phyloP scores from a whole-genome alignment of 2,888 invertebrate genomes.

The Amphiduros pacificus region DNA sequence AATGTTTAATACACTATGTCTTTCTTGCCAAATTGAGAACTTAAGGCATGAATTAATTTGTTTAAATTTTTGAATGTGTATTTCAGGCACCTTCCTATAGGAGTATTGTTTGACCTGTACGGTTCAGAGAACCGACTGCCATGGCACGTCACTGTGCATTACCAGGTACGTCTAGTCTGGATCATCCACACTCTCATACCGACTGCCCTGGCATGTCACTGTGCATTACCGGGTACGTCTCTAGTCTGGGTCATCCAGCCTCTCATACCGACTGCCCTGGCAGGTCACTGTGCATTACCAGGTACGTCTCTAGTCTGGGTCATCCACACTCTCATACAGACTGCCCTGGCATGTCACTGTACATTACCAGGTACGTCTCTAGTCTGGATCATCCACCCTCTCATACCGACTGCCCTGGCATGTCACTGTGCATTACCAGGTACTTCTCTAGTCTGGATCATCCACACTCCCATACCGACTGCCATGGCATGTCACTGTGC shows the following conservation, averaged over 20 bases:
- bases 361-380: slow-evolving; percentile 71
- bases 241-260: background rate
- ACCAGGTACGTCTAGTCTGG: slow-evolving; percentile 60
- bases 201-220: slow-evolving; percentile 87
- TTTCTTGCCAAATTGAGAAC: too few relatives aligned
- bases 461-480: slow-evolving; percentile 61
- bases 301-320: slow-evolving; percentile 34
- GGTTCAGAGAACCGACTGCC: slow-evolving; percentile 68
- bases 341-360: slow-evolving; percentile 93
- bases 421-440: slow-evolving; percentile 83
- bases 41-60: too few relatives aligned
- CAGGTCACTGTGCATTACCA: slow-evolving; percentile 86
- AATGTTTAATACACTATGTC: too few relatives aligned
- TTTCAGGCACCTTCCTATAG: slow-evolving; percentile 69
- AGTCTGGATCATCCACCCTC: background rate
- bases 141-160: slow-evolving; percentile 92
- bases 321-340: slow-evolving; percentile 18
- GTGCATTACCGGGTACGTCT: slow-evolving; percentile 75
- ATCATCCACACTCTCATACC: slow-evolving; percentile 6
- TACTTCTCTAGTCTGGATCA: slow-evolving; percentile 25
- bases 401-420: slow-evolving; percentile 84
- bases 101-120: slow-evolving; percentile 87
- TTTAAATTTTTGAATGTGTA: too few relatives aligned
- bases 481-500: slow-evolving; percentile 92
- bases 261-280: slow-evolving; percentile 84